Conservation (phyloP, 2,888 invertebrate species). For the Sphaeridia pumilis region DNA sequence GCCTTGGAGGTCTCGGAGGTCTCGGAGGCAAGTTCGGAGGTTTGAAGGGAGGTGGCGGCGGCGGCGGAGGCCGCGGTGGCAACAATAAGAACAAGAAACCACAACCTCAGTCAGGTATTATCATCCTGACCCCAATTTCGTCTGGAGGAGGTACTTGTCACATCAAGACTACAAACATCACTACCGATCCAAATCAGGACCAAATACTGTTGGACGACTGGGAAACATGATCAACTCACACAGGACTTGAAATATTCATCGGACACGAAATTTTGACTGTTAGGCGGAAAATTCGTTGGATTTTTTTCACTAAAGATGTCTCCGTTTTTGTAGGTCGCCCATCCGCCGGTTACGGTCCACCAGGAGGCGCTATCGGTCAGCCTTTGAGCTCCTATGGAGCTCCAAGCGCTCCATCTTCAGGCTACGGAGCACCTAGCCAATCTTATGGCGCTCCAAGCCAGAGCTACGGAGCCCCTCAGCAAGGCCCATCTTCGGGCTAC, state of each 20-base stretch:
- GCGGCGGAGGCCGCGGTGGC: neutral
- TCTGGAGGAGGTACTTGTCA: slow-evolving; percentile 1
- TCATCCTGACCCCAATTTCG: neutral
- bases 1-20: neutral
- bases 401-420: neutral
- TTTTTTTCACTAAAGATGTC: no score
- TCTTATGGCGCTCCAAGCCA: slow-evolving; percentile 1
- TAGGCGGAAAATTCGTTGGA: no score
- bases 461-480: neutral
- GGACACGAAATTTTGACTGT: no score
- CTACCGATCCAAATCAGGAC: no score
- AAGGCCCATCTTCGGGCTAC: neutral
- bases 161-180: no score
- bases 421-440: neutral
- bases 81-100: neutral
- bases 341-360: no score
- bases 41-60: no score
- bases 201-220: no score
- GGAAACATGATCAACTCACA: no score
- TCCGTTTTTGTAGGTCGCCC: slow-evolving; percentile 1
- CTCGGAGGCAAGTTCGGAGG: neutral
- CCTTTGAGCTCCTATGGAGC: neutral
- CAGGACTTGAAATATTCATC: no score
- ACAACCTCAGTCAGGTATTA: neutral
- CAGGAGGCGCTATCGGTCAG: no score